phyloP scores from a whole-genome alignment of 2,113 vertebrate species.

The Carassius auratus region DNA sequence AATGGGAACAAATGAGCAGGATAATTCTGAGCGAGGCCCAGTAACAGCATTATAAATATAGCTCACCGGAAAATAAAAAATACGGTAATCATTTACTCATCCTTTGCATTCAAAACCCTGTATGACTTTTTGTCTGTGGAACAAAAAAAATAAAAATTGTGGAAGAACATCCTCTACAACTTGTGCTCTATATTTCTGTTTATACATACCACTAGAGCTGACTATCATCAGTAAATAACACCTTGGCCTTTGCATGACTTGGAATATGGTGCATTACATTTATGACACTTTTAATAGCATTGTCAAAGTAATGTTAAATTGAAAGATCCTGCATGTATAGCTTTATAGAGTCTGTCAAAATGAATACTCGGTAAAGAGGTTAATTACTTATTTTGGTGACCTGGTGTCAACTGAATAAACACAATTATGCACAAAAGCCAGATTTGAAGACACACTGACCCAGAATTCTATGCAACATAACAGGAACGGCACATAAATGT shows the following conservation, averaged over 20 bases:
- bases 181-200: not conserved
- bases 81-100: not conserved
- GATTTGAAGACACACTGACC: not conserved
- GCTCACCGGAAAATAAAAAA: not conserved
- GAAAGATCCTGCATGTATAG: not conserved
- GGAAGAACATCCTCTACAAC: not conserved
- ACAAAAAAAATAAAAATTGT: too few species aligned
- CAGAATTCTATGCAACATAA: not conserved
- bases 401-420: slow-evolving; percentile 9
- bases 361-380: not conserved
- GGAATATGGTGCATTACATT: not conserved
- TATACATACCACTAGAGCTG: not conserved
- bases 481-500: slow-evolving; percentile 1
- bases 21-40: not conserved
- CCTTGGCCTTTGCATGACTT: not conserved
- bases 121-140: not conserved
- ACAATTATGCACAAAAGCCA: slow-evolving; percentile 20
- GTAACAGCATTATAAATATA: not conserved
- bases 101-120: not conserved
- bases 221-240: not conserved
- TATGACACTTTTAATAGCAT: not conserved
- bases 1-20: not conserved
- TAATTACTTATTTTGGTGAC: not conserved
- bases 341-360: not conserved
- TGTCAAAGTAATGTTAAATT: not conserved